These are phyloP conservation scores for Oxyscelio sp. DNA, from an alignment of 2,888 invertebrate species.

Conservation along the genomic window DNA sequence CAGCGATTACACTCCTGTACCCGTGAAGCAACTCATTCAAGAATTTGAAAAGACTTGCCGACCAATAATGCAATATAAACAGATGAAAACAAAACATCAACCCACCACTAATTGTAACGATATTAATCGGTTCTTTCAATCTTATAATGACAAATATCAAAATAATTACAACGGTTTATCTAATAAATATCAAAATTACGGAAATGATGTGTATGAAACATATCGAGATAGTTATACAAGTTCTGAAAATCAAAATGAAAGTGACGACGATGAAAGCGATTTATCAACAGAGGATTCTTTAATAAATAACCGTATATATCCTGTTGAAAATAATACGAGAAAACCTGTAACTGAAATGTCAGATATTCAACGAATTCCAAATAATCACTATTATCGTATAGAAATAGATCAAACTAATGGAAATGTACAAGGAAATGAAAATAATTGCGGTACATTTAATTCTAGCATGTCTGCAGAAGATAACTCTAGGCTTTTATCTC, in stretches of 20 bases:
- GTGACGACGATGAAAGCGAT: constrained; percentile 76
- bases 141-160: constrained; percentile 78
- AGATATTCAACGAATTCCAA: not conserved
- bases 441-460: too few relatives aligned
- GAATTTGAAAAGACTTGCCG: constrained; percentile 91
- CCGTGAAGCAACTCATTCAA: constrained; percentile 89
- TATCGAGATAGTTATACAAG: constrained; percentile 69
- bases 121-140: constrained; percentile 85
- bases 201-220: constrained; percentile 47
- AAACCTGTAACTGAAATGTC: constrained; percentile 3
- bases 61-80: constrained; percentile 90
- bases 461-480: too few relatives aligned
- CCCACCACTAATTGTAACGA: constrained; percentile 84
- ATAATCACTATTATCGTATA: constrained; percentile 1
- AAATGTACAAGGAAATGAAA: constrained; percentile 14
- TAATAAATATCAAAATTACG: constrained; percentile 36
- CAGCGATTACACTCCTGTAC: constrained; percentile 86
- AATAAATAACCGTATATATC: constrained; percentile 57
- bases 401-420: constrained; percentile 6
- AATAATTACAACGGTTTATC: constrained; percentile 54
- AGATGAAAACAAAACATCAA: constrained; percentile 86
- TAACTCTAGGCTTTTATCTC: not conserved
- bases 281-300: constrained; percentile 80
- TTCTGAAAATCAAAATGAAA: constrained; percentile 74
- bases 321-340: constrained; percentile 14